Base-by-base conservation (phyloP, 2,113 vertebrate genomes). In the Otus sunia region DNA sequence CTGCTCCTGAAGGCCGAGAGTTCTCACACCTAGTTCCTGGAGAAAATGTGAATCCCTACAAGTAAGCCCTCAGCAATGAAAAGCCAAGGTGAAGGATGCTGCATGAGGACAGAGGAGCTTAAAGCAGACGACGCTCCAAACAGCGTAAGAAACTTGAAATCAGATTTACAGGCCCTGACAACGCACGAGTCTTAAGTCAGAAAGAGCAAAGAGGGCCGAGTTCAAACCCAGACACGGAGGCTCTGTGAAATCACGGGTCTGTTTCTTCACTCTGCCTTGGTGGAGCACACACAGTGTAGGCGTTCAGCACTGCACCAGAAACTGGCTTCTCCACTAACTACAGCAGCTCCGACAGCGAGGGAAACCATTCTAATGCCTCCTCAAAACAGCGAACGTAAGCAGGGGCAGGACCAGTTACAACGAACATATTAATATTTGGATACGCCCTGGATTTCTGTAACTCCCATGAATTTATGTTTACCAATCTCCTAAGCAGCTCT, bases 1-100 rank as follows among this genome's bases (percentile, higher is more conserved):
- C 32, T 4, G 16, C 66, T 53, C 25, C 0, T 6, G 7, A 25
- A 4, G 4, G 30, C 16, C 2, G 37, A 2, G 2, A 66, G 22
- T 27, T 68, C 47, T 79, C 86, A n/a, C 53, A 34, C 47, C 53
- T 22, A 34, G 36, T 63, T 90, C 67, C 74, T 15, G 74, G 55
- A 84, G 68, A 74, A 84, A 29, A 59, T 4, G 9, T 45, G 30
- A 93, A 84, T 88, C 56, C 22, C 13, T 11, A 20, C 5, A 1
- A n/a, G 10, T 12, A 34, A 37, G 37, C 10, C 9, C 59, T 56
- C 30, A 43, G 62, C 63, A n/a, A 52, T 71, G 26, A 43, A 50
- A 43, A 0, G 4, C 36, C 45, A 66, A 92, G 58, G 85, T 71
- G 66, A 92, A 53, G 21, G 72, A 37, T 25, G n/a, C 76, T 34